Evolutionary conservation across 2,888 invertebrate genomes (phyloP).

Genomic region (Drosophila paranaensis): DNA sequence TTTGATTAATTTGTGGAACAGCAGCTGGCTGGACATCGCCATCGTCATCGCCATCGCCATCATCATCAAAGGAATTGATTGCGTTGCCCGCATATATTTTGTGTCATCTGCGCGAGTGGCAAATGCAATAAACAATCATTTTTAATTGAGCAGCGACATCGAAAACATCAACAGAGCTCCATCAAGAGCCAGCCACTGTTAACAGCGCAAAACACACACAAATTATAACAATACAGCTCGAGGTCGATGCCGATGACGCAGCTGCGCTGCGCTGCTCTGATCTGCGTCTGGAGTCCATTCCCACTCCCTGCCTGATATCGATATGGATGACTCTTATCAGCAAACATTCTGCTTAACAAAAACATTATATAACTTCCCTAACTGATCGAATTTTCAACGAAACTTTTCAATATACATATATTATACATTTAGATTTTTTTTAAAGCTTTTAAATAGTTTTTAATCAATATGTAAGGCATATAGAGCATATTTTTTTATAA

Average conservation of each 20-base stretch:
- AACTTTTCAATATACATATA: too few relatives aligned
- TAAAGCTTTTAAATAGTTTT: too few relatives aligned
- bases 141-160: constrained; percentile 63
- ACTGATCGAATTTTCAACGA: background rate
- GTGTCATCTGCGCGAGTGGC: constrained; percentile 52
- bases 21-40: constrained; percentile 30
- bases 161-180: constrained; percentile 12
- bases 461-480: too few relatives aligned
- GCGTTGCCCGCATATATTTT: constrained; percentile 59
- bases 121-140: constrained; percentile 77
- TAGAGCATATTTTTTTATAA: too few relatives aligned
- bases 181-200: constrained; percentile 18
- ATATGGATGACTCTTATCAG: constrained; percentile 32
- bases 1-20: constrained; percentile 56
- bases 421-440: too few relatives aligned
- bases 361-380: background rate
- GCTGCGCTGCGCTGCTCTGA: constrained; percentile 34
- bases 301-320: constrained; percentile 20
- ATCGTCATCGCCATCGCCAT: constrained; percentile 14
- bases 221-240: constrained; percentile 27
- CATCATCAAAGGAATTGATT: constrained; percentile 67
- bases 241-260: constrained; percentile 50
- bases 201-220: constrained; percentile 2
- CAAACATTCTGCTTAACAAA: constrained; percentile 14
- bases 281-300: constrained; percentile 10